phyloP scores from a whole-genome alignment of 1,140 invertebrate species.

The Uloborus diversus region DNA sequence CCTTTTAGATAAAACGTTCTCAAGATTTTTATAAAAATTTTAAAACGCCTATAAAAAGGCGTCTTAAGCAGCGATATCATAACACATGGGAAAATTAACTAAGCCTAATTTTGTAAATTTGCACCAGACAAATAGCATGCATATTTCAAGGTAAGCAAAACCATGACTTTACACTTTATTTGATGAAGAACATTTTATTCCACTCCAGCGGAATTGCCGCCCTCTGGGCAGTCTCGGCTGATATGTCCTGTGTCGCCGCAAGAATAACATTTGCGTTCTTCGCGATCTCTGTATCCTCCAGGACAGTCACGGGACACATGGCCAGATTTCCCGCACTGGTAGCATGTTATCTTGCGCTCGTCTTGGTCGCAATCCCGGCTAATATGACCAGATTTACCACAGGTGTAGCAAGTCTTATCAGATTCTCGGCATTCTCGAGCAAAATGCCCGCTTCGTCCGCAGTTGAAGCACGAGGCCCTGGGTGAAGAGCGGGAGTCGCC shows the following conservation, averaged over 20 bases:
- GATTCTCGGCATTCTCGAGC: constrained; percentile 56
- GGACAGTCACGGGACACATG: constrained; percentile 69
- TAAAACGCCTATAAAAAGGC: too few relatives aligned
- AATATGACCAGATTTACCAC: constrained; percentile 88
- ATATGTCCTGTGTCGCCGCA: constrained; percentile 58
- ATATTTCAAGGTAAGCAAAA: too few relatives aligned
- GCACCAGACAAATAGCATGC: too few relatives aligned
- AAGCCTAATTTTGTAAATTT: too few relatives aligned
- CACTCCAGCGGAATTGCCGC: constrained; percentile 27
- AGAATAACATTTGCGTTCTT: constrained; percentile 56
- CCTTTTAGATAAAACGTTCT: too few relatives aligned
- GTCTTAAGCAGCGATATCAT: too few relatives aligned
- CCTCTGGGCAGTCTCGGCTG: constrained; percentile 57
- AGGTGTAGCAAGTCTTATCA: constrained; percentile 86
- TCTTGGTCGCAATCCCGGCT: constrained; percentile 77
- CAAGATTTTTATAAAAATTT: too few relatives aligned
- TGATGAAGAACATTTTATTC: constrained; percentile 50
- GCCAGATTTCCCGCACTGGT: constrained; percentile 66
- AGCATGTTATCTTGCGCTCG: constrained; percentile 41
- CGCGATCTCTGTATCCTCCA: constrained; percentile 57
- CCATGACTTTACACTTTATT: too few relatives aligned
- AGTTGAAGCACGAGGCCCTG: constrained; percentile 62
- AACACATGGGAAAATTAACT: too few relatives aligned
- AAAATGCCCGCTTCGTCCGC: constrained; percentile 58
- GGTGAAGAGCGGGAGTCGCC: constrained; percentile 36